These are phyloP conservation scores for Alces alces DNA, from an alignment of 2,113 vertebrate species.

Conservation along the genomic window DNA sequence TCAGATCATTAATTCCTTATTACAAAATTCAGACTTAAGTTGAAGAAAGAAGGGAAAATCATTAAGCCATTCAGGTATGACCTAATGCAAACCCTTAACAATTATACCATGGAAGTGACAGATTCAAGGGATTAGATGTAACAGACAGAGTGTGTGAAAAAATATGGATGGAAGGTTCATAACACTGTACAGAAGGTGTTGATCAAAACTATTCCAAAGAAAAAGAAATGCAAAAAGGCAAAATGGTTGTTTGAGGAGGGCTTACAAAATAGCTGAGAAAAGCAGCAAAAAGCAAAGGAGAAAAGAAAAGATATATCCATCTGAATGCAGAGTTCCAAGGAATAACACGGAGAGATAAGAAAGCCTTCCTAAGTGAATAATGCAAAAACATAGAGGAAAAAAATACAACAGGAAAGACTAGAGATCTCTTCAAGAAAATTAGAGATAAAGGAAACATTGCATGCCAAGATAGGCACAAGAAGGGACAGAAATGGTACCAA, in stretches of 20 bases:
- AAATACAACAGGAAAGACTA: background rate
- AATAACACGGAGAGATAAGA: background rate
- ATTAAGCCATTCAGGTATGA: background rate
- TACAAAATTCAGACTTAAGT: background rate
- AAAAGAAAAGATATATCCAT: background rate
- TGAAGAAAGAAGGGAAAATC: background rate
- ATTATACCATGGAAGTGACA: background rate
- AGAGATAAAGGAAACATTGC: background rate
- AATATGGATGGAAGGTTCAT: background rate
- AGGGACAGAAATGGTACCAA: background rate
- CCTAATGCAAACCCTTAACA: background rate
- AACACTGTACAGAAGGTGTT: background rate
- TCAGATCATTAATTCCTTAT: background rate
- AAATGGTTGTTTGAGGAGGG: background rate
- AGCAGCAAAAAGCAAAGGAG: background rate
- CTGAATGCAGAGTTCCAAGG: background rate
- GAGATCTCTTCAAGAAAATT: background rate
- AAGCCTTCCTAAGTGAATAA: background rate
- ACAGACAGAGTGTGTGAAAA: background rate
- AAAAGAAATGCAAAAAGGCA: background rate
- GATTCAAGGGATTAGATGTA: background rate
- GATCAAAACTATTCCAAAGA: background rate
- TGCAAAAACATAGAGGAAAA: background rate
- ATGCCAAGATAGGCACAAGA: background rate
- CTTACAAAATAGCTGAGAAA: background rate